A percentile compares a stretch with the other conserved stretches of the same genome.
phyloP scores from a whole-genome alignment of 2,888 invertebrate genomes.

The Ophion ellenae region DNA sequence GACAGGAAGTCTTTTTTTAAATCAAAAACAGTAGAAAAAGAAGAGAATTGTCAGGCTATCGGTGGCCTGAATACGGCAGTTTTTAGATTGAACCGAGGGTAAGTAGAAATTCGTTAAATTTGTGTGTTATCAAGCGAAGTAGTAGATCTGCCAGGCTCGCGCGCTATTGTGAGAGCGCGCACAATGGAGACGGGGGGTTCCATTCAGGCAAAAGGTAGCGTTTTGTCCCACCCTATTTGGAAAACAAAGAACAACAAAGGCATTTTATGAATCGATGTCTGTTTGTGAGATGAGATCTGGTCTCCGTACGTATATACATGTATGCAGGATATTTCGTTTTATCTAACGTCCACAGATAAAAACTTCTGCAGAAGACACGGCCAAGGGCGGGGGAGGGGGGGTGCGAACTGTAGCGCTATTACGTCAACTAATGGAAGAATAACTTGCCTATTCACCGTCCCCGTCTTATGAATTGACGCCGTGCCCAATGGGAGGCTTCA shows the following conservation, averaged over 20 bases:
- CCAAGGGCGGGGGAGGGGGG: constrained; percentile 21
- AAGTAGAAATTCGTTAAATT: constrained; percentile 66
- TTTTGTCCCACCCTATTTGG: constrained; percentile 66
- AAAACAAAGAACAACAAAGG: constrained; percentile 64
- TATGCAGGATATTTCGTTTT: constrained; percentile 33
- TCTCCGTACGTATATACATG: constrained; percentile 24
- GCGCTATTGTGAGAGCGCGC: constrained; percentile 53
- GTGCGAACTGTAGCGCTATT: constrained; percentile 1
- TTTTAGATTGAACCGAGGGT: constrained; percentile 50
- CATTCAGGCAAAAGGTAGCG: constrained; percentile 62
- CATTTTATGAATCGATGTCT: constrained; percentile 67
- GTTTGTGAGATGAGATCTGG: constrained; percentile 65
- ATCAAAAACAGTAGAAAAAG: background rate
- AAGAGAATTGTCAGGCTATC: background rate
- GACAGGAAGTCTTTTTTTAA: background rate
- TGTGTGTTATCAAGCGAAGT: constrained; percentile 65
- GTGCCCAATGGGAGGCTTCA: too few species aligned
- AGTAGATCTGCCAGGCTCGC: constrained; percentile 48
- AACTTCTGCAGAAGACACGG: constrained; percentile 45
- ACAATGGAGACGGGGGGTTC: constrained; percentile 60
- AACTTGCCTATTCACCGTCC: too few species aligned
- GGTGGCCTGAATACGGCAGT: constrained; percentile 47
- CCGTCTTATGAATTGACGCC: too few species aligned
- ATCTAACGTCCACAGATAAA: constrained; percentile 31
- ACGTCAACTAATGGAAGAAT: background rate